Base-by-base conservation (phyloP, 1,140 invertebrate species). In the Atopsyche davidsoni region DNA sequence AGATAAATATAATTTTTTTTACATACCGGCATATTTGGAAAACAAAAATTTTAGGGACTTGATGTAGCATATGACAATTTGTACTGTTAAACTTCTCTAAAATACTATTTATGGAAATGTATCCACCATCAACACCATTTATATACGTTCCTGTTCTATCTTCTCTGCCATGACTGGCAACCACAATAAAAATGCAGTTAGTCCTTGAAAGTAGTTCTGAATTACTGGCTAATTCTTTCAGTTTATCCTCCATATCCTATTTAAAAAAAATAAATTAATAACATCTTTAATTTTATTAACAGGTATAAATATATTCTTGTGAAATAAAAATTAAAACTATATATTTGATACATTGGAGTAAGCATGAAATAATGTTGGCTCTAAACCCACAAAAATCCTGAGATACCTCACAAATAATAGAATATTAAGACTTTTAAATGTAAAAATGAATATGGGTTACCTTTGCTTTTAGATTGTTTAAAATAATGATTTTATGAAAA, bases 31-130 rank as follows among this genome's bases (percentile, higher is more conserved):
- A 89, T 34, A 79, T 75, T 64, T 89, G 86, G 60, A 87, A 86
- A 25, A 90, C 79, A 57, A 89, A 86, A 52, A 89, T 75, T 68
- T 90, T 90, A 32, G 87, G 87, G 60, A 87, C 84, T 31, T 73
- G 70, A 0, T 64, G 59, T 22, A 90, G 67, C 45, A 67, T 43
- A 1, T 75, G 72, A 60, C 83, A 82, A 40, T 75, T 75, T 10
- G 66, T 58, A 46, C 80, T 75, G 34, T 77, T 77, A 60, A 90
- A 87, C 53, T 72, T 70, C 7, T 77, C 61, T 0, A 80, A 60
- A 36, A 87, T 74, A 17, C 75, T 69, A 11, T 61, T 55, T 24
- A 69, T 64, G 41, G 65, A 57, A 11, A 75, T 60, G 11, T 65
- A 43, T 4, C 62, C 52, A 19, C 72, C 73, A 61, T 82, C 78